Conservation (phyloP, 2,113 vertebrate species). For the Craseonycteris thonglongyai region DNA sequence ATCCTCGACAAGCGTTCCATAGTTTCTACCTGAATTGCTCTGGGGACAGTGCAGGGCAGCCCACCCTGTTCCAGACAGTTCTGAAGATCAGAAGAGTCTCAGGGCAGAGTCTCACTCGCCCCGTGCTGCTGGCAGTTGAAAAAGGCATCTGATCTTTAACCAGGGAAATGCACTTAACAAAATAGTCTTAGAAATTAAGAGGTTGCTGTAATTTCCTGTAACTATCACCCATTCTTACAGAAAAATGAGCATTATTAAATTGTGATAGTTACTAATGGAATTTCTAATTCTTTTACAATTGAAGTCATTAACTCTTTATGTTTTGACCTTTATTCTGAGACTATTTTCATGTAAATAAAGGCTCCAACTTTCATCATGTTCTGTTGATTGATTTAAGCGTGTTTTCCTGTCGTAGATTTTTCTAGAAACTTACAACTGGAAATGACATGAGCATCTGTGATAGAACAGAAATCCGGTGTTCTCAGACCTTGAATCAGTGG, state of each 20-base stretch:
- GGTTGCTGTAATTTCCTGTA: constrained; percentile 66
- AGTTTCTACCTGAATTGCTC: neutral
- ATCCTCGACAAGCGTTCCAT: neutral
- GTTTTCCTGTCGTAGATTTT: neutral
- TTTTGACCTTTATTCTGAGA: constrained; percentile 57
- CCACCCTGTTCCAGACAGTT: neutral
- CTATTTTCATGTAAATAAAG: constrained; percentile 68
- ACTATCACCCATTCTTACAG: constrained; percentile 59
- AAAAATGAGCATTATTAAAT: constrained; percentile 68
- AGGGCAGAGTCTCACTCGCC: neutral
- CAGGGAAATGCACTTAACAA: constrained; percentile 59
- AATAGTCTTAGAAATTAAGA: constrained; percentile 61
- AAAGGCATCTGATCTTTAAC: constrained; percentile 43
- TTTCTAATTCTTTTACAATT: constrained; percentile 69
- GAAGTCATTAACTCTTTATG: constrained; percentile 64
- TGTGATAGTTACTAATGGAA: constrained; percentile 69
- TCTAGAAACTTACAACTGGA: constrained; percentile 40
- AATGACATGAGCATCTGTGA: neutral
- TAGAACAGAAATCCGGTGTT: neutral
- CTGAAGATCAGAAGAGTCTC: neutral
- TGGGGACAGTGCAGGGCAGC: neutral
- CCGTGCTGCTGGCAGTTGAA: constrained; percentile 27
- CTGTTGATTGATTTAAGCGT: constrained; percentile 31
- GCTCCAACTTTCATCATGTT: constrained; percentile 44
- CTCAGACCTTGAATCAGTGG: neutral